These are phyloP conservation scores for Callithrix jacchus DNA, from an alignment of 2,113 vertebrate genomes.

Conservation along the genomic window DNA sequence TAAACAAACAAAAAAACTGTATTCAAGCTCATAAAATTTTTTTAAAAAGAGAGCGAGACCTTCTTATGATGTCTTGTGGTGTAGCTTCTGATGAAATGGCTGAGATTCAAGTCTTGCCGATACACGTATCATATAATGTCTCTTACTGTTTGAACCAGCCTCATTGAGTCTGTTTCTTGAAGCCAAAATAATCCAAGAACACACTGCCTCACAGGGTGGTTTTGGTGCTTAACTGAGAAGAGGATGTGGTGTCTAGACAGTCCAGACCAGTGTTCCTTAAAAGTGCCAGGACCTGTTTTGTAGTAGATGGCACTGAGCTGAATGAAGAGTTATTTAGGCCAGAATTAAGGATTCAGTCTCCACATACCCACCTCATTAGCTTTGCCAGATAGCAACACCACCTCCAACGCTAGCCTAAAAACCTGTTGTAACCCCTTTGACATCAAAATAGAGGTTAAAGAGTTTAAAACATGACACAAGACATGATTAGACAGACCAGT, in stretches of 20 bases:
- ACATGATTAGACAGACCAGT: background rate
- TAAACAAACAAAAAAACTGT: no score
- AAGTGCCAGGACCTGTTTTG: background rate
- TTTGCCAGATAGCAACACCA: background rate
- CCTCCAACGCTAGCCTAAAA: background rate
- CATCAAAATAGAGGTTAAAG: background rate
- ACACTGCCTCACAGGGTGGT: background rate
- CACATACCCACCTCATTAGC: background rate
- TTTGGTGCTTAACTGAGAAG: background rate
- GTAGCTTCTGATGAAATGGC: background rate
- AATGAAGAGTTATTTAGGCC: slow-evolving; percentile 12
- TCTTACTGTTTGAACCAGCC: slow-evolving; percentile 5
- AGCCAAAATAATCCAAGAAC: slow-evolving; percentile 23
- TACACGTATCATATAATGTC: background rate
- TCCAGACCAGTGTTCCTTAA: background rate
- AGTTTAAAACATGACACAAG: slow-evolving; percentile 12
- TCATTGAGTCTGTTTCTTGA: background rate
- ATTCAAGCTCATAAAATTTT: background rate
- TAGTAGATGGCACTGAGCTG: background rate
- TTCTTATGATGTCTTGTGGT: slow-evolving; percentile 1
- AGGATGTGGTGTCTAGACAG: background rate
- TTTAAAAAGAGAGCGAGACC: background rate
- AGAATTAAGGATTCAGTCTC: background rate
- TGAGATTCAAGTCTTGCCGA: background rate
- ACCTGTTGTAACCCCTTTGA: background rate